Conservation (phyloP, 30 jellyfish, hydroid and myxozoan species). For the Nemopilema nomurai region DNA sequence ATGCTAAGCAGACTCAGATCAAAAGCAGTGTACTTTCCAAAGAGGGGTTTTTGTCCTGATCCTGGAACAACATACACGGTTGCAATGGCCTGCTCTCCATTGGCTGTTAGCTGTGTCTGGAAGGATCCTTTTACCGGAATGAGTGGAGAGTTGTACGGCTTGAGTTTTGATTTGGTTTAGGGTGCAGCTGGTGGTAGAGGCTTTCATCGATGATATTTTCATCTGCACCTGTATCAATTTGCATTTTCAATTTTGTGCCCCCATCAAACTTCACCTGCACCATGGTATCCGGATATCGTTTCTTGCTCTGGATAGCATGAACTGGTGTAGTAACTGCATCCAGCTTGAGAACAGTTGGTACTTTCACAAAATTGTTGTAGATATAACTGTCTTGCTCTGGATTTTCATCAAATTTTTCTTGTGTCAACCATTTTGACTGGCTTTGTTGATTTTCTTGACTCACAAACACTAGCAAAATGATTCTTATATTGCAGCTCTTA, state of each 20-base stretch:
- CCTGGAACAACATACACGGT: conserved; percentile 14
- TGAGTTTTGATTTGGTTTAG: conserved; percentile 6
- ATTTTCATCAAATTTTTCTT: conserved; percentile 16
- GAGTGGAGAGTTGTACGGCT: conserved; percentile 34
- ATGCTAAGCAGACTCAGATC: conserved; percentile 16
- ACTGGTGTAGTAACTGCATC: not conserved
- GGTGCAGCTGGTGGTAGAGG: conserved; percentile 26
- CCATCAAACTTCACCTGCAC: not conserved
- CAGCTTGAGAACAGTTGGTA: not conserved
- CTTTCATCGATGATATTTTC: conserved; percentile 5
- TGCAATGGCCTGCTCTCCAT: conserved; percentile 28
- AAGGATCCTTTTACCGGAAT: conserved; percentile 35
- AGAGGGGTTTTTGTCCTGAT: conserved; percentile 16
- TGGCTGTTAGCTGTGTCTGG: conserved; percentile 55
- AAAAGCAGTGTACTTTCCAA: conserved; percentile 44
- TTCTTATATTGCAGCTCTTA: conserved; percentile 8
- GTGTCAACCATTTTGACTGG: conserved; percentile 31
- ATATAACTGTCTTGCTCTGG: not conserved
- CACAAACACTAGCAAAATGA: conserved; percentile 12
- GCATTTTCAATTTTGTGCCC: not conserved
- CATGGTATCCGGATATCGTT: not conserved
- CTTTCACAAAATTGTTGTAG: too few relatives aligned
- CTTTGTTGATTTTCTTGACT: conserved; percentile 23
- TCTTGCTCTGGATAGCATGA: not conserved
- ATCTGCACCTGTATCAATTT: not conserved